Evolutionary conservation across 2,888 invertebrate genomes (phyloP).

Genomic region (Philonicus albiceps): DNA sequence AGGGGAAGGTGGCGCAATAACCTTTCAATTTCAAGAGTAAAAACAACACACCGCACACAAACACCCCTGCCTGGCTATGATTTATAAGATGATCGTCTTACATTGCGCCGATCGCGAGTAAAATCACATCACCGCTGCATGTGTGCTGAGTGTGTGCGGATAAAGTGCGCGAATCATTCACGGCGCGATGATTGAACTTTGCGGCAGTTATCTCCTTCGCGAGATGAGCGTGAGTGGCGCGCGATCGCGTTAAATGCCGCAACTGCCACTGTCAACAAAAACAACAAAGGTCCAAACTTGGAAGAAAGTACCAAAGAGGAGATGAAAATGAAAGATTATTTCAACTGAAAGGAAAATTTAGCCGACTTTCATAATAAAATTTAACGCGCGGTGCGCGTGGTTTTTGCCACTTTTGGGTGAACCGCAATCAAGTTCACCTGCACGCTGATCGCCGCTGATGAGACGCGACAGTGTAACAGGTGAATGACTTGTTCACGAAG

Average conservation of each 20-base stretch:
- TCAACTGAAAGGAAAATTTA: conserved; percentile 30
- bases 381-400: not conserved
- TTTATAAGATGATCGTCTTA: not conserved
- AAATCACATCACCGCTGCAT: not conserved
- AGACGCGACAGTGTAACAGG: not conserved
- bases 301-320: conserved; percentile 35
- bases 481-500: not conserved
- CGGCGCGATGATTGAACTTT: not conserved
- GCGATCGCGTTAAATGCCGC: not conserved
- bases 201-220: not conserved
- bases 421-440: not conserved
- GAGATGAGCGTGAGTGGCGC: not conserved
- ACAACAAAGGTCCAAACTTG: conserved; percentile 2
- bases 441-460: not conserved
- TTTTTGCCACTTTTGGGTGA: not conserved
- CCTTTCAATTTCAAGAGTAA: conserved; percentile 29
- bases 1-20: conserved; percentile 27
- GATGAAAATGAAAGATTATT: conserved; percentile 23
- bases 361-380: conserved; percentile 27
- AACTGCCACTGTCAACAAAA: conserved; percentile 3
- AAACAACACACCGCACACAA: not conserved
- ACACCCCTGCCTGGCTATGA: not conserved
- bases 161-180: not conserved
- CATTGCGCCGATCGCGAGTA: not conserved
- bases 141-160: not conserved